These are phyloP conservation scores for Piprites chloris DNA, from an alignment of 2,113 vertebrate genomes.

Conservation along the genomic window DNA sequence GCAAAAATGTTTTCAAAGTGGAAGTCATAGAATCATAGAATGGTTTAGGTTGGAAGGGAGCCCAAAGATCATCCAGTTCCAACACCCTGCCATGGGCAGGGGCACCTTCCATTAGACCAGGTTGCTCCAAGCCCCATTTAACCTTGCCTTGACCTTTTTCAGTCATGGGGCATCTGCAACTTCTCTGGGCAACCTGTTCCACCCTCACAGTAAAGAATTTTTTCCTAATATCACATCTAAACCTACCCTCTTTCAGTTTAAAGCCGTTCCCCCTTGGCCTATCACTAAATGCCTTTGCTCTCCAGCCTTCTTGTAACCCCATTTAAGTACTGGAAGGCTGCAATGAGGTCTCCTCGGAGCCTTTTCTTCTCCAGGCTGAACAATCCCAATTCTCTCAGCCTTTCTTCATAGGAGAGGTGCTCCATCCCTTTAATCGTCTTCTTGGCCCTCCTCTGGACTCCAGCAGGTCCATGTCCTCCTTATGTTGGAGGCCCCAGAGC, in stretches of 20 bases:
- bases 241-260: background rate
- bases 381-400: background rate
- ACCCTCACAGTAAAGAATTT: background rate
- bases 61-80: background rate
- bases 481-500: background rate
- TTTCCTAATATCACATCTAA: background rate
- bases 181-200: background rate
- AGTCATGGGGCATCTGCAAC: background rate
- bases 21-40: background rate
- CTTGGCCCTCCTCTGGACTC: background rate
- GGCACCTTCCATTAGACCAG: background rate
- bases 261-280: background rate
- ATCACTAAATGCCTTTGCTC: background rate
- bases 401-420: fast-evolving
- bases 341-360: background rate
- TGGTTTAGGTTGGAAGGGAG: background rate
- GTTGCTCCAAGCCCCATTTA: background rate
- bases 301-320: background rate
- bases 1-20: background rate
- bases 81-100: background rate
- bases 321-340: background rate
- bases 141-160: background rate
- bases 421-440: background rate
- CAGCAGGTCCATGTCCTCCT: background rate
- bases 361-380: background rate